phyloP scores from a whole-genome alignment of 2,888 invertebrate genomes.

The Brachyptera risi region DNA sequence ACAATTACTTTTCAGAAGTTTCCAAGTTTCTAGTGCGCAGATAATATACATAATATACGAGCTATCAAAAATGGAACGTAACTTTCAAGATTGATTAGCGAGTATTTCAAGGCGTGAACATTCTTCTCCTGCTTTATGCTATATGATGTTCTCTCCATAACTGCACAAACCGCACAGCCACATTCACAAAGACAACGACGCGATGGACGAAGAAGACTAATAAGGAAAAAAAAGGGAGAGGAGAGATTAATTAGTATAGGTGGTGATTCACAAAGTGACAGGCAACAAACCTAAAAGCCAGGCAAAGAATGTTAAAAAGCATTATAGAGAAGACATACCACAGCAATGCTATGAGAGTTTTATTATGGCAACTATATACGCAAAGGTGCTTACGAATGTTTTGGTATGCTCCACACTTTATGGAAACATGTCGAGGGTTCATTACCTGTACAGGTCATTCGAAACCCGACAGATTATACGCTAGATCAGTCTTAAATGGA shows the following conservation, averaged over 20 bases:
- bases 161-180: too few relatives aligned
- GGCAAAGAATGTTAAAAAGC: conserved; percentile 9
- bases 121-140: not conserved
- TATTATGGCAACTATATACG: too few relatives aligned
- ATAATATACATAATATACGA: conserved; percentile 1
- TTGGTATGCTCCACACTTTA: too few relatives aligned
- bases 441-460: too few relatives aligned
- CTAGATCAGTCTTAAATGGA: too few relatives aligned
- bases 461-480: too few relatives aligned
- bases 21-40: too few relatives aligned
- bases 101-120: conserved; percentile 13
- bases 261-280: conserved; percentile 19
- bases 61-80: not conserved
- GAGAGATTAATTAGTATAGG: conserved; percentile 30
- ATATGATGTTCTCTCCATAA: not conserved
- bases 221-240: conserved; percentile 39
- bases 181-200: conserved; percentile 1
- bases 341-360: too few relatives aligned
- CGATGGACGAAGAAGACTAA: conserved; percentile 54
- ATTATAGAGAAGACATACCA: too few relatives aligned
- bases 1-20: too few relatives aligned
- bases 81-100: conserved; percentile 2
- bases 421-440: too few relatives aligned
- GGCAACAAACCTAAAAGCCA: conserved; percentile 15
- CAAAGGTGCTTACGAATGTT: too few relatives aligned